A percentile compares a stretch with the other conserved stretches of the same genome.
Conservation (phyloP, 2,888 invertebrate species). For the Linyphia triangularis region DNA sequence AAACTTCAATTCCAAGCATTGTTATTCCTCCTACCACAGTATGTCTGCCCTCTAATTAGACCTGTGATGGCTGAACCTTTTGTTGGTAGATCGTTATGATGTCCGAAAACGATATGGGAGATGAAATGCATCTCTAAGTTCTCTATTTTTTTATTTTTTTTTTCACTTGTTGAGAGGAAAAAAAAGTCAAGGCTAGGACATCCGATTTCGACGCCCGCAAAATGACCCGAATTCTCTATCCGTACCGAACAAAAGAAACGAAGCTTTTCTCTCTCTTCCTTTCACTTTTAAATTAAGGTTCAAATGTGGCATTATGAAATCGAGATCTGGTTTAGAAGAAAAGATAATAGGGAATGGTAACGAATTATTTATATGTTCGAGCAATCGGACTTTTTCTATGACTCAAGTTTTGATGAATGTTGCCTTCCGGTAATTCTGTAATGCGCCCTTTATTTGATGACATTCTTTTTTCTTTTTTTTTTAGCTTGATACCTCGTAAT, state of each 20-base stretch:
- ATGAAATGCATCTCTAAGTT: background rate
- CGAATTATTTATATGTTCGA: too few species aligned
- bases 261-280: background rate
- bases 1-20: constrained; percentile 15
- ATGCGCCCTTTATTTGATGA: too few species aligned
- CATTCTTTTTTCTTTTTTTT: too few species aligned
- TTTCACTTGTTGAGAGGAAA: constrained; percentile 4
- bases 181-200: constrained; percentile 54
- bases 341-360: background rate
- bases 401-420: too few species aligned
- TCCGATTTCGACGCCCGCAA: constrained; percentile 16
- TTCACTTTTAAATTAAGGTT: constrained; percentile 9
- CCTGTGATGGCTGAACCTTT: background rate
- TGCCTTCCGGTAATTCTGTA: too few species aligned
- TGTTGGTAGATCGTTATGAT: constrained; percentile 12
- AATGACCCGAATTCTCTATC: constrained; percentile 25
- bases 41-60: constrained; percentile 17
- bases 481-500: too few species aligned
- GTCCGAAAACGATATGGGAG: background rate
- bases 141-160: too few species aligned
- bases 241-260: background rate
- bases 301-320: constrained; percentile 4
- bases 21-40: constrained; percentile 13
- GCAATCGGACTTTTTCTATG: too few species aligned
- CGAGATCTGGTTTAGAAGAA: background rate